Evolutionary conservation across 2,113 vertebrate species (phyloP), one percentile per base, ranked within the genome.

Genomic region (Ochotona princeps): DNA sequence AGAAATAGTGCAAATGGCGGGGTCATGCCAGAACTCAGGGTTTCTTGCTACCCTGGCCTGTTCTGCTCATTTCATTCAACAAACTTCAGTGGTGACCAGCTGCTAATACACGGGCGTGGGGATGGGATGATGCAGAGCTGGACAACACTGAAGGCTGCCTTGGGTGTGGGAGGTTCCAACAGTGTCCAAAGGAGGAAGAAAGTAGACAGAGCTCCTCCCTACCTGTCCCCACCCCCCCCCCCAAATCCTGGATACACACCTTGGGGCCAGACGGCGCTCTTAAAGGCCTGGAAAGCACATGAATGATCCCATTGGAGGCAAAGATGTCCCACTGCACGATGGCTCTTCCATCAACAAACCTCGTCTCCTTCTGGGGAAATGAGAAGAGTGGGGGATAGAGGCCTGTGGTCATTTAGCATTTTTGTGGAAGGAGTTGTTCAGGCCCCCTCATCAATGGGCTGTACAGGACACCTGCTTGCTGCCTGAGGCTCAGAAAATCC

Each of bases 301-400:
- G 99, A 92, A 99, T 99, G 91, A 99, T 97, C 57, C 99, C 99
- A 0, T 99, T 99, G 87, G 99, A 98, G 75, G 99, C 98, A 18
- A 98, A 88, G 91, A 99, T 98, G 96, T 99, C 98, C 47, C 99
- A 98, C 73, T 98, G 96, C 0, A 98, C 96, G 93, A 99, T 98
- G 61, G 98, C 98, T 75, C 98, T 98, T 87, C 98, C 91, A 17
- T 99, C 98, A 51, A 99, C 98, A 6, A 99, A 99, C 79, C 98
- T 97, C 54, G 97, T 98, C 38, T 98, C 85, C 0, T 91, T 92
- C 97, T 98, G 93, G 82, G 89, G 95, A 76, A 94, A 89, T 18
- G 47, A 96, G 61, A 65, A 96, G 61, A 0, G n/a, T 6, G 20
- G 13, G 17, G 7, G 13, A 8, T 2, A 3, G 72, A 76, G 32